Base-by-base conservation (phyloP, 2,113 vertebrate species). In the Bufo gargarizans region DNA sequence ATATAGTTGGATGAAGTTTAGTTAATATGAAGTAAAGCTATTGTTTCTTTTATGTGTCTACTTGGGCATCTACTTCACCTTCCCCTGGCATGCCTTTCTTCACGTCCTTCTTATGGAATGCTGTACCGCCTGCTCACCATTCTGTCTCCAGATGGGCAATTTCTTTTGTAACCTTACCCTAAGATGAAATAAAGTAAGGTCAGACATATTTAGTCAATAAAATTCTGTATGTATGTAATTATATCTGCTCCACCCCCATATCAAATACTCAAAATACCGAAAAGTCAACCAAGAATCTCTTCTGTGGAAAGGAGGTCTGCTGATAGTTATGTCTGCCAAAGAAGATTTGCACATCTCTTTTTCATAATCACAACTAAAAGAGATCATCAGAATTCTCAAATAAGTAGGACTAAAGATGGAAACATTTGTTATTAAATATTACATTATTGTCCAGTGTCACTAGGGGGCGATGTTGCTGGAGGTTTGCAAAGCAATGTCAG, bases 131-230 rank as follows among this genome's bases (percentile, higher is more conserved):
- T 72, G 65, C n/a, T 16, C 45, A 47, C 79, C 86, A 88, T 88
- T 77, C 81, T 55, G 17, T 88, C 80, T 88, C 87, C 87, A 88
- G 87, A 88, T 88, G 81, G 87, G 56, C 58, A 22, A 59, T 80
- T 58, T 20, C 59, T 88, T 88, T 77, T 72, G 78, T 88, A 88
- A 88, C 87, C 80, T 43, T 77, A 55, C 19, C 17, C 71, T 67
- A 83, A 83, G 81, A 88, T 88, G 78, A 88, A 84, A 88, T 82
- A 88, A 84, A 82, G 86, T 74, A 84, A 77, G 87, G 80, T 88
- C 81, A 88, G 84, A 83, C 71, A 88, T 83, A 65, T 88, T 88
- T 88, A 77, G 63, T 83, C 80, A 84, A 88, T 88, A 84, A 53
- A 45, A 53, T 83, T 77, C 71, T 65, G 53, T 61, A 83, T 84